Conservation (phyloP, 2,888 invertebrate species). For the Lomographa bimaculata region DNA sequence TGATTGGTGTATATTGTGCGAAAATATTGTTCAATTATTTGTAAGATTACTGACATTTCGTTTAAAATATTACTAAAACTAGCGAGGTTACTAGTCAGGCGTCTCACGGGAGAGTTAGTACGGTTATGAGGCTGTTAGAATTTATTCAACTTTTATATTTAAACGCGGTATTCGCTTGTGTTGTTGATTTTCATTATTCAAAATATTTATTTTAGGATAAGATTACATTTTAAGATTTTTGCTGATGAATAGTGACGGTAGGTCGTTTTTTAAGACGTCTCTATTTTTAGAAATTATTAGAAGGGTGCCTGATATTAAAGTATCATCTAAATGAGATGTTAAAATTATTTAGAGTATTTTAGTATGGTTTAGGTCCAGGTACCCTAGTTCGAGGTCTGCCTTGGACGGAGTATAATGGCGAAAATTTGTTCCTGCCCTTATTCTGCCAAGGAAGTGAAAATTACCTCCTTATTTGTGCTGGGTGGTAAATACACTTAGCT, state of each 20-base stretch:
- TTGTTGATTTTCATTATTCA: conserved; percentile 21
- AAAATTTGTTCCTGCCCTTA: conserved; percentile 17
- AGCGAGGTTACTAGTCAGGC: conserved; percentile 41
- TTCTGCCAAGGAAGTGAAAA: conserved; percentile 1
- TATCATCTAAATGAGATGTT: no score
- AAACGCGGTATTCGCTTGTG: conserved; percentile 21
- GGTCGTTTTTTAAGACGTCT: conserved; percentile 7
- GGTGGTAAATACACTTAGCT: no score
- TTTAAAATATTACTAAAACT: conserved; percentile 13
- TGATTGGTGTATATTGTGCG: no score
- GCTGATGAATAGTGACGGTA: conserved; percentile 6
- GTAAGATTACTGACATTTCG: conserved; percentile 7
- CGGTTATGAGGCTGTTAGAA: conserved; percentile 40
- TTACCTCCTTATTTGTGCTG: background rate
- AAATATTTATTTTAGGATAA: conserved; percentile 31
- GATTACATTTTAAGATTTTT: conserved; percentile 12
- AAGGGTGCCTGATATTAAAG: conserved; percentile 3
- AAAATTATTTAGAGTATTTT: no score
- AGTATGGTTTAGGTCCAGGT: background rate
- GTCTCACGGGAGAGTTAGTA: conserved; percentile 30
- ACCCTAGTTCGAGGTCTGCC: background rate
- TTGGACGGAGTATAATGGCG: conserved; percentile 13
- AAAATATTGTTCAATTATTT: background rate
- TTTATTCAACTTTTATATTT: conserved; percentile 31
- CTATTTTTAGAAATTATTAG: conserved; percentile 10